Evolutionary conservation across 2,888 invertebrate genomes (phyloP).

Genomic region (Helleia helle): DNA sequence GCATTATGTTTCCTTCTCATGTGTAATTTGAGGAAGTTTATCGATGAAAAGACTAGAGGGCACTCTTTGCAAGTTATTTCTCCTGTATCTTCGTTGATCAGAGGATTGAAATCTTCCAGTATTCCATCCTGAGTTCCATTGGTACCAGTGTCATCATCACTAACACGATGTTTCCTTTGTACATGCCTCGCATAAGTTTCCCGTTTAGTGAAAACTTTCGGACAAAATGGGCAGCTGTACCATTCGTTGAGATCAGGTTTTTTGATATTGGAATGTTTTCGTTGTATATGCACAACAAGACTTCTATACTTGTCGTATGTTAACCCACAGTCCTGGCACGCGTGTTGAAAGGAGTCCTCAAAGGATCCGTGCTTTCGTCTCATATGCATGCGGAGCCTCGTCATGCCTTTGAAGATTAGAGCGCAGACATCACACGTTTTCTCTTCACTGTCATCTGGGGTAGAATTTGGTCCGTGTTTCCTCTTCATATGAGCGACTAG

Average conservation of each 20-base stretch:
- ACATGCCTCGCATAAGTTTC: slow-evolving; percentile 58
- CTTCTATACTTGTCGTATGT: slow-evolving; percentile 60
- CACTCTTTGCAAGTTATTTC: slow-evolving; percentile 55
- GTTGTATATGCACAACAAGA: slow-evolving; percentile 48
- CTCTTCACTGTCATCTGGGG: slow-evolving; percentile 43
- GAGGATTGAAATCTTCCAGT: slow-evolving; percentile 25
- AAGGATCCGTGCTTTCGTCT: slow-evolving; percentile 52
- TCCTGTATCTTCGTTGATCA: slow-evolving; percentile 42
- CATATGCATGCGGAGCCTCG: slow-evolving; percentile 59
- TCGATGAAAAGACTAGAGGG: slow-evolving; percentile 50
- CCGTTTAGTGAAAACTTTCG: slow-evolving; percentile 48
- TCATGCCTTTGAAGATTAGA: slow-evolving; percentile 53
- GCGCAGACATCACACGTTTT: slow-evolving; percentile 55
- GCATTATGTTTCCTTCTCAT: slow-evolving; percentile 62
- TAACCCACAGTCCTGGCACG: slow-evolving; percentile 50
- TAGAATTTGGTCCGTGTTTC: slow-evolving; percentile 47
- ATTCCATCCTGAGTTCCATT: slow-evolving; percentile 23
- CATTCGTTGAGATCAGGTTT: slow-evolving; percentile 40
- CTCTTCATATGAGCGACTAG: slow-evolving; percentile 52
- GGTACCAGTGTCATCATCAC: slow-evolving; percentile 32
- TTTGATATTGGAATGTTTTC: slow-evolving; percentile 41
- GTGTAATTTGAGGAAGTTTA: slow-evolving; percentile 53
- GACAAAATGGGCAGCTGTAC: slow-evolving; percentile 56
- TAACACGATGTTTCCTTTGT: slow-evolving; percentile 49
- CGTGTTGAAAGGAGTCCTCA: slow-evolving; percentile 48